phyloP scores from a whole-genome alignment of 2,113 vertebrate genomes.

The Myanophis thanlyinensis region DNA sequence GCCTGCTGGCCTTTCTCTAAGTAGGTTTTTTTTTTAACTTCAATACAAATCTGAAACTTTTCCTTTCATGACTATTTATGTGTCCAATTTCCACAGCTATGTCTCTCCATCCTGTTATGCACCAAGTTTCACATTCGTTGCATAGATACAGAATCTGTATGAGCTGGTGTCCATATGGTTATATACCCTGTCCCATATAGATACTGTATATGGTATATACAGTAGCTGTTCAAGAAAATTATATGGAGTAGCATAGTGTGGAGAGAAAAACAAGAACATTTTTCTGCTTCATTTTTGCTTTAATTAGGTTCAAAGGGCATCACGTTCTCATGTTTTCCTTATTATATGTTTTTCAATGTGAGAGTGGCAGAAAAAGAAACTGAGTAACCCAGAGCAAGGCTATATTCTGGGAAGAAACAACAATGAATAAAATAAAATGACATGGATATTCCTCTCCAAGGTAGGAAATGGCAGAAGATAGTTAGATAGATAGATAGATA shows the following conservation, averaged over 20 bases:
- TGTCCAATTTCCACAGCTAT: conserved; percentile 78
- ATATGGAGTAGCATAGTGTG: conserved; percentile 27
- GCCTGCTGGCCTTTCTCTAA: conserved; percentile 95
- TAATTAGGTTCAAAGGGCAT: conserved; percentile 54
- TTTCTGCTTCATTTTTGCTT: conserved; percentile 52
- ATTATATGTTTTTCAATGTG: conserved; percentile 35
- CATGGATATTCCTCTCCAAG: conserved; percentile 47
- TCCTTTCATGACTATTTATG: conserved; percentile 98
- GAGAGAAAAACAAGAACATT: conserved; percentile 24
- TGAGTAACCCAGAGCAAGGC: conserved; percentile 37
- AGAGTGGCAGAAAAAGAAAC: conserved; percentile 8
- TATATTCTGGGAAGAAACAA: conserved; percentile 29
- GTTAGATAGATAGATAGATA: neutral
- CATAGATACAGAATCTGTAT: conserved; percentile 70
- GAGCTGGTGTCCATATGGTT: neutral
- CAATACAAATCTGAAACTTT: conserved; percentile 98
- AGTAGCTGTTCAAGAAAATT: conserved; percentile 53
- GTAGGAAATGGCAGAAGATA: conserved; percentile 32
- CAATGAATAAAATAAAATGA: conserved; percentile 1
- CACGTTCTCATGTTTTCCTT: conserved; percentile 47
- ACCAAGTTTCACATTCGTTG: conserved; percentile 79
- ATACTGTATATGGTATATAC: conserved; percentile 65
- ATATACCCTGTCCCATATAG: conserved; percentile 44
- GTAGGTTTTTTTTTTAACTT: conserved; percentile 84
- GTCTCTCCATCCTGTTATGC: conserved; percentile 77